Evolutionary conservation across 2,888 invertebrate genomes (phyloP).

Genomic region (Bimastos eiseni): DNA sequence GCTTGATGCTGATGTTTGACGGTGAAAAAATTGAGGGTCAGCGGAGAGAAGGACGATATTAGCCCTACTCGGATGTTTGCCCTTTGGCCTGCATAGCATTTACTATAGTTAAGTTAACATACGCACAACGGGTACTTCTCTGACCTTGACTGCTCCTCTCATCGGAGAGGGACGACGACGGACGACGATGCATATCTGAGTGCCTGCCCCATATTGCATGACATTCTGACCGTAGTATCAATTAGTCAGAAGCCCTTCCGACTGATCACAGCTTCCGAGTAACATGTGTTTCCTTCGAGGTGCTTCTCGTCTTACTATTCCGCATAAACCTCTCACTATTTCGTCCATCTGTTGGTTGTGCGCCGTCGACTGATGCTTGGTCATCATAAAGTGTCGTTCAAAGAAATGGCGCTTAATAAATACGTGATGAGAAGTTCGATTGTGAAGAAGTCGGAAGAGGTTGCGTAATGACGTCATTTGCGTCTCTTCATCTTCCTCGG

Average conservation of each 20-base stretch:
- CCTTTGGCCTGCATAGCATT: neutral
- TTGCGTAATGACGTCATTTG: too few species aligned
- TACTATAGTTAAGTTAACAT: neutral
- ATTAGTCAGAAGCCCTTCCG: neutral
- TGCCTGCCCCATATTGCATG: neutral
- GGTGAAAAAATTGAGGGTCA: neutral
- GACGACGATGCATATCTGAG: too few species aligned
- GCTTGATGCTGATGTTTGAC: neutral
- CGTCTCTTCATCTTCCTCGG: neutral
- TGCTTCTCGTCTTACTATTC: neutral
- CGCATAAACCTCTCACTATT: neutral
- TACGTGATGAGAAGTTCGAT: too few species aligned
- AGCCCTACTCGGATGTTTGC: neutral
- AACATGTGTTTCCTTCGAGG: neutral
- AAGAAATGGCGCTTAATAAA: too few species aligned
- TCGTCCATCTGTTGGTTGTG: neutral
- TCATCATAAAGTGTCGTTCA: too few species aligned
- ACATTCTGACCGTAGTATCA: neutral
- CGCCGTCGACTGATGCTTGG: too few species aligned
- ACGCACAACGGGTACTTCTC: neutral
- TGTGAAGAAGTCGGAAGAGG: too few species aligned
- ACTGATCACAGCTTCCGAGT: neutral
- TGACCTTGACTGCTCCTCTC: neutral
- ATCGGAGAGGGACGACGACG: neutral
- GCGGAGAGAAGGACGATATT: neutral